Evolutionary conservation across 2,888 invertebrate species (phyloP).

Genomic region (Hydriomena furcata): DNA sequence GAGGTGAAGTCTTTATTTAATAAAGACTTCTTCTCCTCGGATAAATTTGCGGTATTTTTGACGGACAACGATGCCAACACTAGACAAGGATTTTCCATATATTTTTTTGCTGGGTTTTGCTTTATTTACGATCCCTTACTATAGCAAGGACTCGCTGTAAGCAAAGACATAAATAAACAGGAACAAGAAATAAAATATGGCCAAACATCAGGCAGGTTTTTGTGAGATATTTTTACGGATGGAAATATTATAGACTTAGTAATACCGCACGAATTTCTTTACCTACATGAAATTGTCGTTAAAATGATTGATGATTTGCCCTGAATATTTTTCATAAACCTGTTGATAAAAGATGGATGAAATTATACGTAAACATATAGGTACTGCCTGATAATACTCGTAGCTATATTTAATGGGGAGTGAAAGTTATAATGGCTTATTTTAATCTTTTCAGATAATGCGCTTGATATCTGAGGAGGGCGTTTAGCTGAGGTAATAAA

Average conservation of each 20-base stretch:
- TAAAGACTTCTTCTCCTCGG: too few relatives aligned
- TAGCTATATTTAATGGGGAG: neutral
- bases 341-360: constrained; percentile 17
- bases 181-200: constrained; percentile 38
- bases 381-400: neutral
- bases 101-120: too few relatives aligned
- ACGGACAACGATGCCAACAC: constrained; percentile 29
- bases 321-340: constrained; percentile 12
- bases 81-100: constrained; percentile 24
- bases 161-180: constrained; percentile 44
- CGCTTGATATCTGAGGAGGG: neutral
- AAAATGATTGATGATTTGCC: constrained; percentile 22
- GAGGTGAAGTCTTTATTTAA: too few relatives aligned
- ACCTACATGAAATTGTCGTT: constrained; percentile 13
- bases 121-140: constrained; percentile 47
- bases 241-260: constrained; percentile 9
- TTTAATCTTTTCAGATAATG: constrained; percentile 28
- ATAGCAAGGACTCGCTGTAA: constrained; percentile 37
- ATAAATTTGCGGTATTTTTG: too few relatives aligned
- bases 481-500: constrained; percentile 5
- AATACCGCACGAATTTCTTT: constrained; percentile 13
- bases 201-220: constrained; percentile 32
- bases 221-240: constrained; percentile 17
- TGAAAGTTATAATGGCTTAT: neutral
- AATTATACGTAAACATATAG: constrained; percentile 18